Percentiles rank a stretch among this genome's conserved stretches.
Conservation (phyloP, 1,140 invertebrate genomes). For the Ceratosolen fusciceps region DNA sequence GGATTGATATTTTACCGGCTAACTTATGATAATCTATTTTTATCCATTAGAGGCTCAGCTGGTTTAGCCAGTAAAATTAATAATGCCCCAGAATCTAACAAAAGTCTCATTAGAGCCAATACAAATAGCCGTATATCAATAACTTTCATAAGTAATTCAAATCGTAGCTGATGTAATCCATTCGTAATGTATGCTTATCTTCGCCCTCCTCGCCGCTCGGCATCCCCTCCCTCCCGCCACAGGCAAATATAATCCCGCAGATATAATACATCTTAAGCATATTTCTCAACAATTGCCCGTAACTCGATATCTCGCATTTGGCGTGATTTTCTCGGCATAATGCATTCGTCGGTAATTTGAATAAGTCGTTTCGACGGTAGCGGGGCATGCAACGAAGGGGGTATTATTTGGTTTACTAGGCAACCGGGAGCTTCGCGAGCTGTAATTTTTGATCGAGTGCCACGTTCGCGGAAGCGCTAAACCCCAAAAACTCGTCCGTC, state of each 20-base stretch:
- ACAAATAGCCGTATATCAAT: not conserved
- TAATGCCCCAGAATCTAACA: not conserved
- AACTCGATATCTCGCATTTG: not conserved
- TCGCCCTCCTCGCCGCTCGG: not conserved
- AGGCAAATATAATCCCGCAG: not conserved
- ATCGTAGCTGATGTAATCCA: slow-evolving; percentile 6
- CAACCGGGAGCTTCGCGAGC: not conserved
- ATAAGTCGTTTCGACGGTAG: too few relatives aligned
- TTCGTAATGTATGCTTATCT: slow-evolving; percentile 1
- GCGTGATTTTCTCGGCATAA: not conserved
- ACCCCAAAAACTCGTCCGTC: not conserved
- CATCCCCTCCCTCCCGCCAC: too few relatives aligned
- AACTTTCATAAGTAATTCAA: slow-evolving; percentile 1
- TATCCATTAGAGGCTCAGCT: not conserved
- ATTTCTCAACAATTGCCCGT: not conserved
- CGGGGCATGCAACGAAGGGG: too few relatives aligned
- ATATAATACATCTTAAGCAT: slow-evolving; percentile 15
- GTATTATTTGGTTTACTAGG: not conserved
- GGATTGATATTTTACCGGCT: not conserved
- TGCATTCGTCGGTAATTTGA: not conserved
- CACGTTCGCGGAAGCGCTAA: not conserved
- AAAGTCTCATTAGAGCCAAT: not conserved
- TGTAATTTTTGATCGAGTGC: not conserved
- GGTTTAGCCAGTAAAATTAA: not conserved
- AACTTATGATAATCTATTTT: not conserved